Conservation (phyloP, 2,888 invertebrate species). For the Cataglyphis rosenhaueri region DNA sequence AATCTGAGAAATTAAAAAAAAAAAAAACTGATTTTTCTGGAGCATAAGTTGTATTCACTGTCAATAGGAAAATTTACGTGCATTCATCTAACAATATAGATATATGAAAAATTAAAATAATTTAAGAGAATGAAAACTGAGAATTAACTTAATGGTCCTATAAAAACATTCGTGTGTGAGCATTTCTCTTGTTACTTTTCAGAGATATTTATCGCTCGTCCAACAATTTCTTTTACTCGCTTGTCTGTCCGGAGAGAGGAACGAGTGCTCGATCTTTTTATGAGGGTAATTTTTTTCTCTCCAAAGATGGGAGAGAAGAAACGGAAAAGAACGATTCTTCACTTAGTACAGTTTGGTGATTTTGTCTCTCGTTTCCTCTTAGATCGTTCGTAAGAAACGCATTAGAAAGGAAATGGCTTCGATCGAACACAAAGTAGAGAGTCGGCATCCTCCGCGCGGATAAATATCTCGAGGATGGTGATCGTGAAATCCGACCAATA, state of each 20-base stretch:
- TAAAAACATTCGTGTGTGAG: neutral
- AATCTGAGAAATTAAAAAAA: neutral
- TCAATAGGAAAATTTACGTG: neutral
- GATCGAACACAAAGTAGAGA: conserved; percentile 18
- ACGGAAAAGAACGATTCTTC: conserved; percentile 25
- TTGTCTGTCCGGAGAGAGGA: neutral
- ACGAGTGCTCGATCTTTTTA: neutral
- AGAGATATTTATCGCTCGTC: neutral
- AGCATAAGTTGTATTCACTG: neutral
- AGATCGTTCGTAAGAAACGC: conserved; percentile 2
- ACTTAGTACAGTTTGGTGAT: conserved; percentile 15
- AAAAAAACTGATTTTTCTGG: neutral
- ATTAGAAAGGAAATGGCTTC: conserved; percentile 33
- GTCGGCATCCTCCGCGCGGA: neutral
- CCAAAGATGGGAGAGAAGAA: neutral
- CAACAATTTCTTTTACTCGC: neutral
- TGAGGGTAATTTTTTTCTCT: conserved; percentile 4
- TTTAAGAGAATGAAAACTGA: neutral
- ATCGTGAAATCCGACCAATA: conserved; percentile 11
- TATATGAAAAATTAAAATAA: neutral
- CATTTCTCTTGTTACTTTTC: neutral
- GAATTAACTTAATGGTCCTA: neutral
- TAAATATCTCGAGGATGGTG: conserved; percentile 3
- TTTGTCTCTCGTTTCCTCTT: conserved; percentile 5
- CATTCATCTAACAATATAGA: neutral